Evolutionary conservation across 2,888 invertebrate genomes (phyloP), one percentile per base, ranked within the genome.

Genomic region (Melolontha melolontha): DNA sequence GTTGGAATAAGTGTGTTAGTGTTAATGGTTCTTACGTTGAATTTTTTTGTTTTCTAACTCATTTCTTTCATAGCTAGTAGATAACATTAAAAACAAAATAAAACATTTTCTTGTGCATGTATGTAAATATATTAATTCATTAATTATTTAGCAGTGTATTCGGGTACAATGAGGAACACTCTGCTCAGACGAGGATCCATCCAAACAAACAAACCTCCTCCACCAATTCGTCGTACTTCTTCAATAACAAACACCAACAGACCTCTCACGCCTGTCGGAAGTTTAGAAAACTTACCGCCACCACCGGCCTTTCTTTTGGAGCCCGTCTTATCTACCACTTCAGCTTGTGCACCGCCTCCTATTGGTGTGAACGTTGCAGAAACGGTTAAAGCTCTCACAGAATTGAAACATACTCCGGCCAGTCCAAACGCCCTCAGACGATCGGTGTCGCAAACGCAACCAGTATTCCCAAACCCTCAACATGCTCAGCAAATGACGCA

Each of bases 391-490:
- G 94, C 93, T 47, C 83, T 95, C 66, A 94, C 94, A 0, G 93
- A 94, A 78, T 83, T 94, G 71, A 91, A 93, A 76, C 95, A 95
- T 83, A 94, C 92, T 76, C 94, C 95, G 0, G 94, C 94, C 1
- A 95, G 94, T 73, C 95, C 95, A 4, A 90, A 91, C 72, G 87
- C 92, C 5, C 84, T 91, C 27, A 87, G 93, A 6, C 87, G 91
- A 41, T 79, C 81, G 75, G 79, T 81, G 2, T 70, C 77, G 0
- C 79, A 82, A 27, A 75, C 82, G 2, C 72, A 72, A 42, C 70
- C 67, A 42, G 66, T 68, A 2, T 63, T 71, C 16, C 63, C 49
- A 22, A 17, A 14, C 10, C 12, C 72, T 63, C 49, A 69, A 54
- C 70, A 12, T 11, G 66, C 54, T 68, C 79, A 76, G 72, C 73